Evolutionary conservation across 1,140 invertebrate species (phyloP), one percentile per base, ranked within the genome.

Genomic region (Orussus abietinus): DNA sequence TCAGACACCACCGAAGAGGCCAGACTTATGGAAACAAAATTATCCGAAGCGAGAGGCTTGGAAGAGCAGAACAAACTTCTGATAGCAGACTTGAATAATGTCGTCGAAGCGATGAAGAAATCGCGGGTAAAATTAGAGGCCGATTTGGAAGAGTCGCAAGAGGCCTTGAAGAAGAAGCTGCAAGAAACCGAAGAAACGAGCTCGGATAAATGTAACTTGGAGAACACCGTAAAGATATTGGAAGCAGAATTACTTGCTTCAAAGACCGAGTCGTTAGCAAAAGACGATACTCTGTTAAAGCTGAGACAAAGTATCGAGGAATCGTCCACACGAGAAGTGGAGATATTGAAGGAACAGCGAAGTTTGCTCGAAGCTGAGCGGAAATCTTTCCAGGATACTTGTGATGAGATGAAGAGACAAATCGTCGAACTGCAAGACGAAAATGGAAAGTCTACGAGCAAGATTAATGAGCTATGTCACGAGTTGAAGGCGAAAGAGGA

Each of bases 191-290:
- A 15, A n/a, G 32, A 49, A 32, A 43, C 56, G 3, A 5, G 20
- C 2, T 55, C 55, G 21, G 39, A 43, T 28, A 65, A 62, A 35
- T 44, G 30, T 6, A 38, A 22, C 31, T 31, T 64, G 19, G 58
- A 68, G 29, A 55, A 59, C 5, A 60, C 38, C 22, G 29, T 57
- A 17, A 50, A 60, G 22, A 37, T 25, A n/a, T 18, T 59, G 12
- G 47, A 62, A 36, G 41, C 26, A 13, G 51, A 69, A 20, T 44
- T 62, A 12, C n/a, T n/a, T 19, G 5, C 2, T 5, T 12, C 9
- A 18, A 21, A 19, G 7, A 11, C 33, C 14, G 25, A 10, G n/a
- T 18, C 17, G 10, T 38, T 28, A 5, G 17, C 5, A 38, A 38
- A 20, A n/a, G 22, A n/a, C 17, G 28, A 22, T 26, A 38, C 11